Base-by-base conservation (phyloP, 1,140 invertebrate genomes). In the Bombus picipes region DNA sequence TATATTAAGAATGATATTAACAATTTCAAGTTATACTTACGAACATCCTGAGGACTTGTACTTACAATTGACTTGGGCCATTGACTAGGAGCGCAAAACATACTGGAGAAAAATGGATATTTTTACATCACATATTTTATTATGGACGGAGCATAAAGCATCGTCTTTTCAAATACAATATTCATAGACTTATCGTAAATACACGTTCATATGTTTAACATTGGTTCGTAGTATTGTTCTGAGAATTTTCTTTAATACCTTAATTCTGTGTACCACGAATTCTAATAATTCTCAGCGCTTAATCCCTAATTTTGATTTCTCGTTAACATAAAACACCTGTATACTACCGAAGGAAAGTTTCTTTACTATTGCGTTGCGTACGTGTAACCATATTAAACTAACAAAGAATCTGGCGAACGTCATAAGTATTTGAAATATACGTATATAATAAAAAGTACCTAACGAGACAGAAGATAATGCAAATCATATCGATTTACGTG, bases 141-240 rank as follows among this genome's bases (percentile, higher is more conserved):
- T 87, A 86, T 90, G 90, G 90, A 91, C 90, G 90, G 89, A 91
- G 90, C 90, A 80, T 76, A 85, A 91, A 91, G 83, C 89, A 87
- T 90, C 87, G 80, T 91, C 88, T 87, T 81, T 83, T 71, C 81
- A 90, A 72, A 90, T 85, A 89, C 85, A 84, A 89, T 85, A 89
- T 87, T 89, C 68, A 90, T 84, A 87, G 82, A 82, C 25, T 81
- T 73, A 72, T 78, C 37, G 39, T 85, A 72, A 74, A 73, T 85
- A 81, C 47, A 68, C 37, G 47, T 85, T 72, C 74, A 83, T 71
- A 81, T 78, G 74, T 70, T 89, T 90, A 90, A 90, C 89, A 87
- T 90, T 66, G 81, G 77, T 84, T 85, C 47, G 41, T 84, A 87
- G 41, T 84, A 87, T 75, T 32, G 18, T 89, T 82, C 72, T 65